These are phyloP conservation scores for Chloroceryle inda DNA, from an alignment of 2,797 vertebrate species.

Conservation along the genomic window DNA sequence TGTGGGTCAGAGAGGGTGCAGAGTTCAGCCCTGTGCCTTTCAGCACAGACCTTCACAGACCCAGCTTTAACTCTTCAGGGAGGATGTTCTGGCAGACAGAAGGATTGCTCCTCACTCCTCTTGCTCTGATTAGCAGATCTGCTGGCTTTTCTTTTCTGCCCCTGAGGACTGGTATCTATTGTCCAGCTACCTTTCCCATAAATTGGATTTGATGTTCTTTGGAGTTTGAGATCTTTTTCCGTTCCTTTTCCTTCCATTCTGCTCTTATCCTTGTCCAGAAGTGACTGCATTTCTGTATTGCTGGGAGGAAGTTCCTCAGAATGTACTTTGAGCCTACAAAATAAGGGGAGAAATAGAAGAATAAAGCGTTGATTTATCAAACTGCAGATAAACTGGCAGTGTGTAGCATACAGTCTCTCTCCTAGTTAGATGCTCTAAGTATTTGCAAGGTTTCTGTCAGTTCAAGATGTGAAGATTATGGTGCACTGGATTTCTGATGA, in stretches of 20 bases:
- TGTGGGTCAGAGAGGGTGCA: neutral
- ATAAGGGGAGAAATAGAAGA: neutral
- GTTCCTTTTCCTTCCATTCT: neutral
- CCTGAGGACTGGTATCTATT: neutral
- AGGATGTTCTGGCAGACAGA: rapidly evolving
- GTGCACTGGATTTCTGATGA: neutral
- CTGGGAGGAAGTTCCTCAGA: neutral
- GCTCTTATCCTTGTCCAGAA: neutral
- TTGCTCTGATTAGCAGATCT: neutral
- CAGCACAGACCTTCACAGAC: neutral
- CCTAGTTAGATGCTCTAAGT: neutral
- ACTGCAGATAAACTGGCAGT: neutral
- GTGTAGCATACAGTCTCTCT: neutral
- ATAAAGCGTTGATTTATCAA: neutral
- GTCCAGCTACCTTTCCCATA: neutral
- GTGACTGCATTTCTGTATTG: neutral
- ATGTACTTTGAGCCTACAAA: neutral
- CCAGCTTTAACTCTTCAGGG: neutral
- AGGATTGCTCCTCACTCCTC: neutral
- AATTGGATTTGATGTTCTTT: neutral
- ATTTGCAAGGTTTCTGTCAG: neutral
- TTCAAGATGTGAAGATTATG: neutral
- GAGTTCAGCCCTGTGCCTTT: neutral
- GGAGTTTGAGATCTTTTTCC: neutral
- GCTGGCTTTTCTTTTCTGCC: neutral